Evolutionary conservation across 2,113 vertebrate species (phyloP), one percentile per base, ranked within the genome.

Genomic region (Lagopus muta): DNA sequence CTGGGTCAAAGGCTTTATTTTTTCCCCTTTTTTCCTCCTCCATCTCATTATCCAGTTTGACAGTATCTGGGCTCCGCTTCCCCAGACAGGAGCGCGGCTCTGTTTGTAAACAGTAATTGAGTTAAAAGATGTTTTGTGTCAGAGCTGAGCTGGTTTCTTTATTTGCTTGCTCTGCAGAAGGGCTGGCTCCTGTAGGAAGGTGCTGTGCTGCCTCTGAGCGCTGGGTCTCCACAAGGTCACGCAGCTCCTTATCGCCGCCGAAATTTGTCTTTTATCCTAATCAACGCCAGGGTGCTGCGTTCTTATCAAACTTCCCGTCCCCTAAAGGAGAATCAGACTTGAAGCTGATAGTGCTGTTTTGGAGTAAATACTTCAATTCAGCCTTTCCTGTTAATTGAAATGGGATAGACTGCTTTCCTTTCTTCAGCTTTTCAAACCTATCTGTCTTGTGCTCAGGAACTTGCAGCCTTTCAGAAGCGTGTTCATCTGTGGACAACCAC

Each of bases 1-100:
- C 40, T 69, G 64, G 13, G 64, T 67, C 40, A 70, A 61, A 79
- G 11, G 15, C 21, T 45, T 6, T 4, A 52, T 73, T 52, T 52
- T 52, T 8, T 18, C 19, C 5, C 38, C 15, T 30, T 10, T 76
- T 85, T 81, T 10, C 27, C 42, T 82, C 82, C 90, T 52, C 70
- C 74, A 27, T 87, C 93, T 89, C 42, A 25, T 95, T 90, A 95
- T 88, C 64, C 78, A 24, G 13, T 82, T 94, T 96, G 93, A 93
- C 96, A 97, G 85, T 45, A 97, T 90, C 73, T 95, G 57, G 87
- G 93, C 96, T 96, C 78, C 79, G 80, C 90, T 90, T 94, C 71
- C 64, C 50, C 89, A 91, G 93, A 92, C 86, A 93, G 84, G 32
- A 90, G 89, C 43, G 58, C 16, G 84, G 60, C 85, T 92, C 60